These are phyloP conservation scores for Chrysolina oricalcia DNA, from an alignment of 2,888 invertebrate species.

Conservation along the genomic window DNA sequence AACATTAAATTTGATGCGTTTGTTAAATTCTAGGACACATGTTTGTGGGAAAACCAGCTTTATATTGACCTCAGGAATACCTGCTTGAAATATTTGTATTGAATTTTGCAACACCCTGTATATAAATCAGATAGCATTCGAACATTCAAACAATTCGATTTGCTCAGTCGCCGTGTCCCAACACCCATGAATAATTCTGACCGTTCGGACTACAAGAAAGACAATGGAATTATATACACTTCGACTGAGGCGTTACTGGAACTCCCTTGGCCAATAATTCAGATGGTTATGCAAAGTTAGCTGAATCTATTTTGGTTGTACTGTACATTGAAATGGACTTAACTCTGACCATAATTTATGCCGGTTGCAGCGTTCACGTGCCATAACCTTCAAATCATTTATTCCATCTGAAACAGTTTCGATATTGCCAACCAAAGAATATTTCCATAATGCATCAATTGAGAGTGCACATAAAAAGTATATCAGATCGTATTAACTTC, in stretches of 20 bases:
- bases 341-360: neutral
- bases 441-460: neutral
- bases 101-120: no score
- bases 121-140: constrained; percentile 31
- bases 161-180: constrained; percentile 19
- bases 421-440: neutral
- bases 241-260: constrained; percentile 38
- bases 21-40: no score
- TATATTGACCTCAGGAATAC: no score
- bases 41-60: no score
- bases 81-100: no score
- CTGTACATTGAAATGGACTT: constrained; percentile 23
- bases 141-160: constrained; percentile 34
- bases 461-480: neutral
- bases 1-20: no score
- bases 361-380: no score
- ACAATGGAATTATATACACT: constrained; percentile 43
- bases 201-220: constrained; percentile 32
- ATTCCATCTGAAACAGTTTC: neutral
- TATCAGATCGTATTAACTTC: neutral
- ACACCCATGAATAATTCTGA: constrained; percentile 41
- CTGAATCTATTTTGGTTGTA: constrained; percentile 26
- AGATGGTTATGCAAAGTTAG: constrained; percentile 43
- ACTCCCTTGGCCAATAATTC: constrained; percentile 43
- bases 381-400: neutral